Conservation (phyloP, 2,888 invertebrate species). For the Alentia gelatinosa region DNA sequence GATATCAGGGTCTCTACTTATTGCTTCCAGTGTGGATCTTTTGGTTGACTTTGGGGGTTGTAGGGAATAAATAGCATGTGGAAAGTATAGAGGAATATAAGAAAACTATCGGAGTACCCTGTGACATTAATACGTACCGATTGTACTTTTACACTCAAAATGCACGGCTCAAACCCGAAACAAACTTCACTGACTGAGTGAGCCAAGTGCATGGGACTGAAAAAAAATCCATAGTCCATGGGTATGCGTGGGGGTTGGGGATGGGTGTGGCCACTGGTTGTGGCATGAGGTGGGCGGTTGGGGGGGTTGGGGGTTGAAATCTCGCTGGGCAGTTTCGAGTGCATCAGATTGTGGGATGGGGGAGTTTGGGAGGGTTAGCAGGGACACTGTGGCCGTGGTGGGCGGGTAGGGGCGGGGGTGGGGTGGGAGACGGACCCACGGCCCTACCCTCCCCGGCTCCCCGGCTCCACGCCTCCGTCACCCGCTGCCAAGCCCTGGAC, state of each 20-base stretch:
- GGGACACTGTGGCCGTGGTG: neutral
- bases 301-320: neutral
- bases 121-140: neutral
- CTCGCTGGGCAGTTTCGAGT: no score
- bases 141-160: neutral
- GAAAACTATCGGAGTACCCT: neutral
- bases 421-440: neutral
- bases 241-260: neutral
- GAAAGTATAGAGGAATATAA: no score
- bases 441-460: neutral
- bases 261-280: neutral
- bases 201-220: neutral
- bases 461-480: neutral
- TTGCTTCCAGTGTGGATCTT: neutral
- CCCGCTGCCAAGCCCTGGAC: neutral
- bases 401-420: neutral
- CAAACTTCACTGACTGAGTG: neutral
- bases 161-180: neutral
- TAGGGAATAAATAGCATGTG: no score
- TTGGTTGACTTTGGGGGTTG: no score
- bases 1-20: neutral
- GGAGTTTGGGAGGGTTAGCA: neutral
- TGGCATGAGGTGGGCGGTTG: neutral
- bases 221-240: slow-evolving; percentile 28
- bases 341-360: no score